Evolutionary conservation across 2,797 vertebrate genomes (phyloP).

Genomic region (Chaunax sp.): DNA sequence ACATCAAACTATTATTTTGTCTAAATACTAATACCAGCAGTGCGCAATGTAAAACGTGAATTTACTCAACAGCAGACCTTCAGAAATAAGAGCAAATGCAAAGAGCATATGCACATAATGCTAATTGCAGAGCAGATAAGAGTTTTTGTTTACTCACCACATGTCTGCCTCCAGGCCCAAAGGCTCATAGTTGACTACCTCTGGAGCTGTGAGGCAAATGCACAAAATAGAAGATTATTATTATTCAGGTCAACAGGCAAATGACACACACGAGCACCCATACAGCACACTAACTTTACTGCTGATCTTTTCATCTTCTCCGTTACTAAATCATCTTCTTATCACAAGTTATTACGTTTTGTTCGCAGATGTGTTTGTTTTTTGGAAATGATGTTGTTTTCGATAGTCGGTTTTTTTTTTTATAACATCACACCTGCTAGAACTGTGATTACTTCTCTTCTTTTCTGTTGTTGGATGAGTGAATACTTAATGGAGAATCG

Average conservation of each 20-base stretch:
- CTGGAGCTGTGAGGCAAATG: constrained; percentile 88
- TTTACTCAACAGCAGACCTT: constrained; percentile 29
- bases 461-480: constrained; percentile 11
- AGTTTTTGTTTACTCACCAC: constrained; percentile 88
- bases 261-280: background rate
- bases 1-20: background rate
- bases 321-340: background rate
- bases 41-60: background rate
- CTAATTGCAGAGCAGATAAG: constrained; percentile 3
- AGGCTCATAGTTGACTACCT: constrained; percentile 98
- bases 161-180: constrained; percentile 98
- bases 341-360: background rate
- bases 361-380: constrained; percentile 1
- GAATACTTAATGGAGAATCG: background rate
- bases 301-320: background rate
- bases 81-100: background rate
- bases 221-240: constrained; percentile 8
- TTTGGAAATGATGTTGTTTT: constrained; percentile 11
- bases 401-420: background rate
- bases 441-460: constrained; percentile 9
- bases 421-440: background rate
- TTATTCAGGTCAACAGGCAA: constrained; percentile 18
- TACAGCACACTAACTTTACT: background rate
- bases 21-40: background rate
- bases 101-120: constrained; percentile 15